phyloP scores from a whole-genome alignment of 1,140 invertebrate species.

The Trichonephila clavipes region DNA sequence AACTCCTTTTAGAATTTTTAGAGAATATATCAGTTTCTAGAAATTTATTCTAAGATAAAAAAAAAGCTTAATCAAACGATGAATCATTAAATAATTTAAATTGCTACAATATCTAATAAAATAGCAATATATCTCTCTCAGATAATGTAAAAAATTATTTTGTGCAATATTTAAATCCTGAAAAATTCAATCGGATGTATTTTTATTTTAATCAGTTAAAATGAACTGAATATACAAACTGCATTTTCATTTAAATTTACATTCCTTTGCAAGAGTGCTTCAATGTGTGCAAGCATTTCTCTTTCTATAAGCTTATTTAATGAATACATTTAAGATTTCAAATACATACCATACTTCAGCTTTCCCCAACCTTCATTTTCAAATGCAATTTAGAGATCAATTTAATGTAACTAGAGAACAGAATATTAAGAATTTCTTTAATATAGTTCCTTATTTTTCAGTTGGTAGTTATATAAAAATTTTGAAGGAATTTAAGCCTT shows the following conservation, averaged over 20 bases:
- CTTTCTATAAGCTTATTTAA: not conserved
- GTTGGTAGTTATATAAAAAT: not conserved
- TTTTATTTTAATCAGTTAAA: not conserved
- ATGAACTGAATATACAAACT: too few relatives aligned
- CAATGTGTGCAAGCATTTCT: not conserved
- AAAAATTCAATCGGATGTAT: not conserved
- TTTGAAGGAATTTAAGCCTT: not conserved
- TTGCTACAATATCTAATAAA: too few relatives aligned
- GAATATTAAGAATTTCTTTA: not conserved
- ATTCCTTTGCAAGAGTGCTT: not conserved
- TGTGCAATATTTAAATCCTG: not conserved
- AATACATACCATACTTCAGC: not conserved
- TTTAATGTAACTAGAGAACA: not conserved
- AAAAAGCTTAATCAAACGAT: too few relatives aligned
- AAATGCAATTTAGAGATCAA: not conserved
- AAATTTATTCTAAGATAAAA: too few relatives aligned
- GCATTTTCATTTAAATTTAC: too few relatives aligned
- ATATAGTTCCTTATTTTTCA: not conserved
- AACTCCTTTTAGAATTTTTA: too few relatives aligned
- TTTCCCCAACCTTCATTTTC: slow-evolving; percentile 12
- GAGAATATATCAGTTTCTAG: too few relatives aligned
- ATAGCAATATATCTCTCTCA: too few relatives aligned
- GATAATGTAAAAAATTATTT: not conserved
- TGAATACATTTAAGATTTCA: not conserved
- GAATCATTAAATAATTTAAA: too few relatives aligned